Evolutionary conservation across 2,888 invertebrate genomes (phyloP).

Genomic region (Protodeltote pygarga): DNA sequence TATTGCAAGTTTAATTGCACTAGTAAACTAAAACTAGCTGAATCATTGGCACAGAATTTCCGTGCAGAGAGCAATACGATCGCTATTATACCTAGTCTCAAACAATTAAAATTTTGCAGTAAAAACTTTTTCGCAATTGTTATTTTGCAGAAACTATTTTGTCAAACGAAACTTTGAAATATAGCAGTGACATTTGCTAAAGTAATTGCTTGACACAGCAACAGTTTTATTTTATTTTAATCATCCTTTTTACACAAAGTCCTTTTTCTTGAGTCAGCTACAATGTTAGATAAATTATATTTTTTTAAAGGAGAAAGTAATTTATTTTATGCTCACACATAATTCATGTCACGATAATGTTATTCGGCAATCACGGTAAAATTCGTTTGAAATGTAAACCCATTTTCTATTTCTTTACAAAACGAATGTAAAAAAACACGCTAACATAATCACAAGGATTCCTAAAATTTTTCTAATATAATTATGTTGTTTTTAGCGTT

Average conservation of each 20-base stretch:
- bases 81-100: conserved; percentile 1
- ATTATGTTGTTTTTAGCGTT: no score
- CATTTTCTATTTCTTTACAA: conserved; percentile 6
- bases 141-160: neutral
- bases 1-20: conserved; percentile 21
- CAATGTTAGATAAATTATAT: neutral
- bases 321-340: conserved; percentile 4
- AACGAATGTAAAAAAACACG: conserved; percentile 1
- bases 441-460: neutral
- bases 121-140: neutral
- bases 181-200: conserved; percentile 19
- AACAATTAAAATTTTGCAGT: neutral
- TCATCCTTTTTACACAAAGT: conserved; percentile 1
- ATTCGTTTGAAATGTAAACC: conserved; percentile 8
- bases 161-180: conserved; percentile 18
- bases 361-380: conserved; percentile 40
- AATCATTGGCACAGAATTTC: conserved; percentile 25
- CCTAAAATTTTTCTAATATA: no score
- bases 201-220: conserved; percentile 13
- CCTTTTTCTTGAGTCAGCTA: neutral
- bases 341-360: conserved; percentile 2
- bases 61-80: conserved; percentile 17
- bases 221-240: conserved; percentile 7
- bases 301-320: neutral
- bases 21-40: conserved; percentile 25